A percentile compares a stretch with the other conserved stretches of the same genome.
These are phyloP conservation scores for Morpho achilles DNA, from an alignment of 2,888 invertebrate species.

Conservation along the genomic window DNA sequence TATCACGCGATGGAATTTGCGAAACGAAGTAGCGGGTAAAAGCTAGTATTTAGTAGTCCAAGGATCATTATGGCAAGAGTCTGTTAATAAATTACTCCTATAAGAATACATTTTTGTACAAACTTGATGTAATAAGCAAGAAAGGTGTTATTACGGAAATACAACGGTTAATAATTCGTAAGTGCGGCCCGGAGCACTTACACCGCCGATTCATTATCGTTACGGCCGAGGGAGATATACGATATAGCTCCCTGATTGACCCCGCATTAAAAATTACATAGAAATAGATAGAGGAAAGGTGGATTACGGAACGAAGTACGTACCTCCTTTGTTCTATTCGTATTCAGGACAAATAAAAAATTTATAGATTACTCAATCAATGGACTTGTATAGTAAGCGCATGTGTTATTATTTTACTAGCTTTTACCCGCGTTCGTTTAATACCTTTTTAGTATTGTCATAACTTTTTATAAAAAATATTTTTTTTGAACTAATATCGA, in stretches of 20 bases:
- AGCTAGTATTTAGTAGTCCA: no score
- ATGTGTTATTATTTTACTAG: conserved; percentile 46
- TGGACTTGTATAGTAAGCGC: conserved; percentile 52
- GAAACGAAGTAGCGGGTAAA: no score
- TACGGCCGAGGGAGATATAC: conserved; percentile 74
- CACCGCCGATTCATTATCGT: conserved; percentile 75
- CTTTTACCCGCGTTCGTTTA: no score
- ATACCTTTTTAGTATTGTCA: no score
- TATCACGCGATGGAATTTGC: no score
- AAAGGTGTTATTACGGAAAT: conserved; percentile 38
- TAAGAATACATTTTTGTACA: no score
- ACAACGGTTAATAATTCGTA: conserved; percentile 77
- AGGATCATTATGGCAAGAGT: no score
- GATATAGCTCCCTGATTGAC: conserved; percentile 77
- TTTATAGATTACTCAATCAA: conserved; percentile 59
- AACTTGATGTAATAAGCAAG: conserved; percentile 13
- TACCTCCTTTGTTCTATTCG: conserved; percentile 67
- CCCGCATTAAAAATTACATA: conserved; percentile 79
- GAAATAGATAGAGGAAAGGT: conserved; percentile 61
- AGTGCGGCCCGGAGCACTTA: conserved; percentile 75
- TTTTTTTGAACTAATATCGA: no score
- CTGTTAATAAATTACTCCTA: no score
- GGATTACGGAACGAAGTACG: conserved; percentile 52
- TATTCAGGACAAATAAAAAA: conserved; percentile 64
- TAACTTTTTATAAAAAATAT: no score